Base-by-base conservation (phyloP, 2,888 invertebrate species). In the Drosophila acutilabella region DNA sequence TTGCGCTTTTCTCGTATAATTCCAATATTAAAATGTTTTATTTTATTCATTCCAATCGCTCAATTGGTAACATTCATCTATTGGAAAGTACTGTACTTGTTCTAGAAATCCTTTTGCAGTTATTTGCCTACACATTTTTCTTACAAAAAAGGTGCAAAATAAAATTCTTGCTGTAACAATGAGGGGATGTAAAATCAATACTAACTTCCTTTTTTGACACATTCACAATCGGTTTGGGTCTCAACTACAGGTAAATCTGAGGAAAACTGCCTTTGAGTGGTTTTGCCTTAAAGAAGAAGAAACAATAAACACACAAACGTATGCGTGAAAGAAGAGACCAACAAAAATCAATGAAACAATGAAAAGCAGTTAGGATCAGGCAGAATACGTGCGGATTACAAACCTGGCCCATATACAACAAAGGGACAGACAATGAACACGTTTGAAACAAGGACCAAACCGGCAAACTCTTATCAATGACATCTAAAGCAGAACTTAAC, bases 361-460 rank as follows among this genome's bases (percentile, higher is more conserved):
- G 36, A 14, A 74, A 66, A 16, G 59, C 62, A 48, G 20, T 59
- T 64, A 79, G 79, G 57, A 30, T 52, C 18, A 23, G 60, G 76
- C 87, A 79, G 76, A 70, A 76, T 79, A 79, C 75, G 78, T 74
- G 75, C 53, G 56, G 58, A 78, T 60, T 80, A 76, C 65, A 70
- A 57, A 57, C 50, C 60, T 47, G 57, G 75, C 70, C 50, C 56
- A 62, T 66, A 53, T 48, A 53, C 45, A 61, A 16, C 56, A 53
- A 64, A 51, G 62, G 60, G 40, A 33, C 64, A 62, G 52, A 87
- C 78, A 87, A 83, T 79, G 45, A 67, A 62, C 89, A 80, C 83
- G 80, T 86, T 73, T 65, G 51, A 71, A 42, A 23, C 40, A 47
- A 26, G 6, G 8, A 30, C 26, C 7, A 26, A 26, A 60, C 38